These are phyloP conservation scores for Melieria omissa DNA, from an alignment of 2,888 invertebrate genomes.

Conservation along the genomic window DNA sequence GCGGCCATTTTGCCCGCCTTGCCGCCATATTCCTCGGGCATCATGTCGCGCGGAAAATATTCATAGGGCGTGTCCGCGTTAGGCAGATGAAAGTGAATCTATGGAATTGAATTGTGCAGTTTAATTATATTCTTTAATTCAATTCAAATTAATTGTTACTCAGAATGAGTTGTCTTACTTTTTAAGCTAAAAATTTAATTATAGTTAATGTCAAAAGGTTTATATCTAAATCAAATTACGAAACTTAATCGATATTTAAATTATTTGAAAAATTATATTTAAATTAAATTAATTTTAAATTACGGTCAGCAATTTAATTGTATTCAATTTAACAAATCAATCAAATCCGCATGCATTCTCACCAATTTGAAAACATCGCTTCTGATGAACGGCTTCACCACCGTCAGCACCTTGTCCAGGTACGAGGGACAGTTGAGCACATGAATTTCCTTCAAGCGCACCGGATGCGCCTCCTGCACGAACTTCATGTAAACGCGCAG, in stretches of 20 bases:
- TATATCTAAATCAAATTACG: too few species aligned
- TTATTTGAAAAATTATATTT: too few species aligned
- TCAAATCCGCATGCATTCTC: slow-evolving; percentile 46
- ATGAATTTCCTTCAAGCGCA: slow-evolving; percentile 75
- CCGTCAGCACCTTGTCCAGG: slow-evolving; percentile 72
- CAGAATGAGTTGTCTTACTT: too few species aligned
- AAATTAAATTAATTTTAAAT: too few species aligned
- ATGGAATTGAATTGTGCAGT: slow-evolving; percentile 46
- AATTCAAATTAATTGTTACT: too few species aligned
- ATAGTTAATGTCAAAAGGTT: too few species aligned
- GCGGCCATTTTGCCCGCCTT: slow-evolving; percentile 72
- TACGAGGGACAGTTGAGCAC: slow-evolving; percentile 74
- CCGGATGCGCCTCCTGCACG: slow-evolving; percentile 79
- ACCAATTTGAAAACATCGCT: slow-evolving; percentile 76
- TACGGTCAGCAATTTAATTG: too few species aligned
- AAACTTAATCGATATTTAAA: too few species aligned
- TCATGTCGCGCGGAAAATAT: slow-evolving; percentile 72
- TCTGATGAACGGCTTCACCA: slow-evolving; percentile 76
- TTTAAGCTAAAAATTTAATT: too few species aligned
- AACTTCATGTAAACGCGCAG: slow-evolving; percentile 78
- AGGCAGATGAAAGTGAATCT: slow-evolving; percentile 79
- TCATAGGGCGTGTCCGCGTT: slow-evolving; percentile 74
- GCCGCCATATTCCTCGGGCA: slow-evolving; percentile 79
- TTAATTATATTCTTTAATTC: not conserved
- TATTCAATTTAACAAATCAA: not conserved